Conservation (phyloP, 2,113 vertebrate genomes). For the Eolophus roseicapilla region DNA sequence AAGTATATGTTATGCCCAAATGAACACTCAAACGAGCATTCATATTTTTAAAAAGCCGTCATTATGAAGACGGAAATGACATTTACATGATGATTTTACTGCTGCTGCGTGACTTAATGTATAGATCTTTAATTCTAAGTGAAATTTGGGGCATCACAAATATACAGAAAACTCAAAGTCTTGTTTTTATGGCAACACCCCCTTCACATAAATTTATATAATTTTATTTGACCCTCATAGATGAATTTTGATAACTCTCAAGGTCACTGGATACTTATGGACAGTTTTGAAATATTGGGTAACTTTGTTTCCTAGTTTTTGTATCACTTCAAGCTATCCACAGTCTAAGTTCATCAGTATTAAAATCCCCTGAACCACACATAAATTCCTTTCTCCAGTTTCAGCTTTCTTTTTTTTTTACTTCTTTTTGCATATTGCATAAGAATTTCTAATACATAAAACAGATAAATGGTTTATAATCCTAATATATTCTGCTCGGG, state of each 20-base stretch:
- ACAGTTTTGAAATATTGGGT: background rate
- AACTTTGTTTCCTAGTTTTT: background rate
- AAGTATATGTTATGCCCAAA: background rate
- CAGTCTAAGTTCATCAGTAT: background rate
- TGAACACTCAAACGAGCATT: background rate
- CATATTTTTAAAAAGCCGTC: conserved; percentile 36
- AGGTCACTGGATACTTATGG: background rate
- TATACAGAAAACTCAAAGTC: background rate
- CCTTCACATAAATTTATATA: background rate
- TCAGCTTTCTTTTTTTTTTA: background rate
- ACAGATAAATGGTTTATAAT: background rate
- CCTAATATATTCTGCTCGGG: background rate
- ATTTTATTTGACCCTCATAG: background rate
- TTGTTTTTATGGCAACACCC: background rate
- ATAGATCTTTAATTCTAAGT: conserved; percentile 48
- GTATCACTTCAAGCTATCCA: background rate
- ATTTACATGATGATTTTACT: conserved; percentile 50
- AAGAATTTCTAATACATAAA: background rate
- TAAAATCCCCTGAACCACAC: background rate
- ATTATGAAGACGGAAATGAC: conserved; percentile 18
- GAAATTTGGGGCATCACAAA: conserved; percentile 16
- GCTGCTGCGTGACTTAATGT: background rate
- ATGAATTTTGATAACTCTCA: background rate
- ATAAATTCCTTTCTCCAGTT: background rate
- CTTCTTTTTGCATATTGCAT: background rate